Conservation (phyloP, 2,797 vertebrate genomes). For the Phoeniculus purpureus region DNA sequence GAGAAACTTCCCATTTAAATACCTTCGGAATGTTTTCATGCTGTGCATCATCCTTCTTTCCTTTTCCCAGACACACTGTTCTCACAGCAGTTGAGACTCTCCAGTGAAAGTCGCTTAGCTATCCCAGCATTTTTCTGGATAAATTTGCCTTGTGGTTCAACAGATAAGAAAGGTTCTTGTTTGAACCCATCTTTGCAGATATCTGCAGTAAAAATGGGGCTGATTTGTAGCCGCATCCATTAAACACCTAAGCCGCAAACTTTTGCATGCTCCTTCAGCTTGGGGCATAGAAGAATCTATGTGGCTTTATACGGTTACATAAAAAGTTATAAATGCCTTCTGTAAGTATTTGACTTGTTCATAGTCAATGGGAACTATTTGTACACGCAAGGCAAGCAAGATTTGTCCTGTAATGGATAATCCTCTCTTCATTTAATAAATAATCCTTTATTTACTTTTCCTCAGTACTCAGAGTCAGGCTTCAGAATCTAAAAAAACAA, state of each 20-base stretch:
- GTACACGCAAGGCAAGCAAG: constrained; percentile 43
- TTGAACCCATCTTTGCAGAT: neutral
- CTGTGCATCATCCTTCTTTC: neutral
- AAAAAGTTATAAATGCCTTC: constrained; percentile 43
- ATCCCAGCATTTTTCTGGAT: neutral
- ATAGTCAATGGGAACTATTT: constrained; percentile 59
- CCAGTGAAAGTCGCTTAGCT: neutral
- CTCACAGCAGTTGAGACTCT: neutral
- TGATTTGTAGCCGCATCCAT: neutral
- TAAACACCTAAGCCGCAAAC: neutral
- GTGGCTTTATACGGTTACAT: constrained; percentile 9
- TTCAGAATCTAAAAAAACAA: constrained; percentile 56
- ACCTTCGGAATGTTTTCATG: neutral
- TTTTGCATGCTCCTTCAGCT: neutral
- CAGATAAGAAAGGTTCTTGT: neutral
- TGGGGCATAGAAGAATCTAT: neutral
- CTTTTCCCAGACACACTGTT: neutral
- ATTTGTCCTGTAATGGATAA: constrained; percentile 64
- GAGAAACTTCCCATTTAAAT: constrained; percentile 19
- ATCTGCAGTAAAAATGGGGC: neutral
- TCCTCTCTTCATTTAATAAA: constrained; percentile 71
- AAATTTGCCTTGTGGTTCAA: neutral
- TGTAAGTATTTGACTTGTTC: constrained; percentile 59
- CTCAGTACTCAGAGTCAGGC: constrained; percentile 52
- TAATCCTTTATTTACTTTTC: constrained; percentile 69